Percentiles rank a stretch among this genome's conserved stretches.
Conservation (phyloP, 1,140 invertebrate species). For the Planococcus citri region DNA sequence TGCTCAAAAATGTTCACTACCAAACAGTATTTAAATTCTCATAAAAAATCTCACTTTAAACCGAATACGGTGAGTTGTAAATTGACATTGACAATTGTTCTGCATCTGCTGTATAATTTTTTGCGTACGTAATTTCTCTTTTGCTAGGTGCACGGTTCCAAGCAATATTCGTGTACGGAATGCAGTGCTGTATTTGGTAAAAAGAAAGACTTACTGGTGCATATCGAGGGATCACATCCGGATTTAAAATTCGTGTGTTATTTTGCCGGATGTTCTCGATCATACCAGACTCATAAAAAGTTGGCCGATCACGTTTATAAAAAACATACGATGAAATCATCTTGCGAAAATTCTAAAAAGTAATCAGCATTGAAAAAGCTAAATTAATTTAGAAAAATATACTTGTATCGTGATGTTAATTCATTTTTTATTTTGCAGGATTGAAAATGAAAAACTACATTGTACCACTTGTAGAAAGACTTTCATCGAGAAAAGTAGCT, state of each 20-base stretch:
- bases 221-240: not conserved
- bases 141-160: no score
- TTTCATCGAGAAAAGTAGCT: not conserved
- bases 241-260: not conserved
- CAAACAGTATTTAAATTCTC: conserved; percentile 24
- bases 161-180: no score
- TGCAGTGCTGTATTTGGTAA: not conserved
- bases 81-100: no score
- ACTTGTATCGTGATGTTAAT: not conserved
- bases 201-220: not conserved
- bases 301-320: not conserved
- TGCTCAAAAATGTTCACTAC: conserved; percentile 25
- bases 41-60: conserved; percentile 22
- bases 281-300: not conserved
- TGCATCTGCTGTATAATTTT: no score
- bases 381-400: not conserved
- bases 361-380: not conserved
- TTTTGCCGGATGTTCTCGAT: not conserved
- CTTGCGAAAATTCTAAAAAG: not conserved
- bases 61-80: not conserved
- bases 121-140: no score
- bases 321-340: not conserved
- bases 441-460: not conserved
- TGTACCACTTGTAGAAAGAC: not conserved
- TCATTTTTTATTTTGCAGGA: not conserved